Percentiles rank a stretch among this genome's conserved stretches.
Conservation (phyloP, 2,113 vertebrate genomes). For the Apeltes quadracus region DNA sequence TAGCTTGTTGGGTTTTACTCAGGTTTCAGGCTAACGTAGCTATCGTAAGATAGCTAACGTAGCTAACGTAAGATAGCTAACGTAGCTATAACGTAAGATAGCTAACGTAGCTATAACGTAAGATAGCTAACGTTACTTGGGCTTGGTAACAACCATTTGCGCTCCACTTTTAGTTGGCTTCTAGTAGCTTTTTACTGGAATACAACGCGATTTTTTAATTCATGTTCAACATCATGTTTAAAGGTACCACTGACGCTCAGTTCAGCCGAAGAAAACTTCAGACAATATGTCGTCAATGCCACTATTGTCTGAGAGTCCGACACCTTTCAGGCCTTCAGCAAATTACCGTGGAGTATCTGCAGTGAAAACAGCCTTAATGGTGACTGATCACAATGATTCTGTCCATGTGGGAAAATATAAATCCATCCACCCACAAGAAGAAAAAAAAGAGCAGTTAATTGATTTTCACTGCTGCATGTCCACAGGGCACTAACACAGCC, state of each 20-base stretch:
- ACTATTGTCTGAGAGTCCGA: background rate
- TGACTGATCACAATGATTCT: background rate
- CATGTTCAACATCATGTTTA: background rate
- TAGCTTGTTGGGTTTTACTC: background rate
- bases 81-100: too few species aligned
- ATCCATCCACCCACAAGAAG: background rate
- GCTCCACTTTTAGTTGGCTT: too few species aligned
- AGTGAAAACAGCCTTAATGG: background rate
- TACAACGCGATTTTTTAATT: background rate
- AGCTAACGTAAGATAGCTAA: too few species aligned
- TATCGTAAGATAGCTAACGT: too few species aligned
- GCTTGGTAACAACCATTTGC: background rate
- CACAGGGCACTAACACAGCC: slow-evolving; percentile 60
- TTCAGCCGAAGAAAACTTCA: background rate
- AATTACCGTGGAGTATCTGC: background rate
- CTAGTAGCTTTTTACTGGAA: background rate
- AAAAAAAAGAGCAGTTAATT: slow-evolving; percentile 64
- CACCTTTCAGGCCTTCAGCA: background rate
- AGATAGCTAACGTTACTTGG: background rate
- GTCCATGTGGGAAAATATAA: background rate
- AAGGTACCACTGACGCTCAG: background rate
- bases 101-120: background rate
- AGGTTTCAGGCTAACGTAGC: background rate
- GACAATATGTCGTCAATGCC: background rate
- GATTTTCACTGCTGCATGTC: slow-evolving; percentile 69